These are phyloP conservation scores for Etheostoma cragini DNA, from an alignment of 2,113 vertebrate species.

Conservation along the genomic window DNA sequence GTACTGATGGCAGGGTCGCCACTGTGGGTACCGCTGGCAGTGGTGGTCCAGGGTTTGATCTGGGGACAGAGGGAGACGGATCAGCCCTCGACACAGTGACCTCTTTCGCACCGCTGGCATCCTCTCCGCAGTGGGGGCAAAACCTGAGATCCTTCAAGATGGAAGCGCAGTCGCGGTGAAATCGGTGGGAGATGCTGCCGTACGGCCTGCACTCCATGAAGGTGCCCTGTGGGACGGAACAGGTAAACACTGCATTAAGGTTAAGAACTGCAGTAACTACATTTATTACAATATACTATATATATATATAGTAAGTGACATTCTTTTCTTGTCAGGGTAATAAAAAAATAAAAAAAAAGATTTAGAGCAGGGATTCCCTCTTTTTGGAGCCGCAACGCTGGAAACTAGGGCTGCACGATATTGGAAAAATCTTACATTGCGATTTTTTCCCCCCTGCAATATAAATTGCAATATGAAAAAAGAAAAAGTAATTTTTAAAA, in stretches of 20 bases:
- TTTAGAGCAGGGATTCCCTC: not conserved
- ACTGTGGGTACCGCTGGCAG: conserved; percentile 77
- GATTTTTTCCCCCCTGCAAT: too few relatives aligned
- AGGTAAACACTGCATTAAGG: not conserved
- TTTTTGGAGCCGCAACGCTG: too few relatives aligned
- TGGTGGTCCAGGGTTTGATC: conserved; percentile 51
- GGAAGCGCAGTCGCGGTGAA: conserved; percentile 93
- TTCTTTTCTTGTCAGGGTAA: too few relatives aligned
- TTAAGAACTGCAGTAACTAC: not conserved
- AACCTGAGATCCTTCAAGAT: conserved; percentile 89
- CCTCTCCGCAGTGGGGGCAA: conserved; percentile 97
- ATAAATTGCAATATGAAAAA: too few relatives aligned
- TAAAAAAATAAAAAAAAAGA: not conserved
- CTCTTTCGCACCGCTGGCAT: conserved; percentile 91
- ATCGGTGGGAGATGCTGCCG: conserved; percentile 95
- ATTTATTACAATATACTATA: not conserved
- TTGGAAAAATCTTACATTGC: too few relatives aligned
- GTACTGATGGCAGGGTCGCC: conserved; percentile 41
- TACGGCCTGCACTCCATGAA: conserved; percentile 98
- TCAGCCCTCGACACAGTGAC: conserved; percentile 89
- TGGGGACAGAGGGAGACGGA: conserved; percentile 82
- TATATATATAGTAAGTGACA: not conserved
- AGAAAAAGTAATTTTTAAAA: too few relatives aligned
- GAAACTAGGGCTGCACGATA: too few relatives aligned
- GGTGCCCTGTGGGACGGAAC: conserved; percentile 85